phyloP scores from a whole-genome alignment of 1,140 invertebrate genomes.

The Dolichoris vasculosae region DNA sequence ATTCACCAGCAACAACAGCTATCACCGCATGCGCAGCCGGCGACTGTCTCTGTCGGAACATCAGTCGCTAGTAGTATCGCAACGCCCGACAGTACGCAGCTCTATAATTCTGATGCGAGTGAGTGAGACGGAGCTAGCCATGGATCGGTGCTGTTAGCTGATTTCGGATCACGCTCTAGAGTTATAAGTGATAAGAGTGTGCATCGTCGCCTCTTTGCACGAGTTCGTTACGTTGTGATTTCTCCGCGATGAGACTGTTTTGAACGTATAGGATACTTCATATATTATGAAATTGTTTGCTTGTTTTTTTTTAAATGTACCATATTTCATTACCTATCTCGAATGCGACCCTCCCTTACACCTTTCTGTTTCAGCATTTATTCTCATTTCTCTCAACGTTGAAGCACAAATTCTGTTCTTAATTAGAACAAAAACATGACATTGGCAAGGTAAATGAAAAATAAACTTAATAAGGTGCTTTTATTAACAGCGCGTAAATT shows the following conservation, averaged over 20 bases:
- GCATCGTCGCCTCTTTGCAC: too few relatives aligned
- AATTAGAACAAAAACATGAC: background rate
- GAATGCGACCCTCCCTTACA: background rate
- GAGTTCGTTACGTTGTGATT: background rate
- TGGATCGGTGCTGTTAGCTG: too few relatives aligned
- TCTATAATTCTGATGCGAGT: slow-evolving; percentile 69
- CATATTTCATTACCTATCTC: background rate
- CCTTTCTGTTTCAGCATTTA: background rate
- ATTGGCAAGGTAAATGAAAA: background rate
- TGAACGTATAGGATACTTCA: background rate
- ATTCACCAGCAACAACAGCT: slow-evolving; percentile 37
- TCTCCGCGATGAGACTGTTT: background rate
- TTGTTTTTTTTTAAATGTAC: background rate
- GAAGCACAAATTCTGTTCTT: background rate
- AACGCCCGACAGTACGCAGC: slow-evolving; percentile 57
- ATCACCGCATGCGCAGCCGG: background rate
- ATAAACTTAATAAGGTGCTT: background rate
- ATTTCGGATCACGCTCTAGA: background rate
- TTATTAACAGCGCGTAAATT: background rate
- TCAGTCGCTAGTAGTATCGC: slow-evolving; percentile 21
- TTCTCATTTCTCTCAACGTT: too few relatives aligned
- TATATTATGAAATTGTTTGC: background rate
- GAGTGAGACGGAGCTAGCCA: too few relatives aligned
- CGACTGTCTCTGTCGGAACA: background rate
- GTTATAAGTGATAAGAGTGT: background rate